Percentiles rank a stretch among this genome's conserved stretches.
Evolutionary conservation across 2,113 vertebrate species (phyloP).

Genomic region (Tinamus guttatus): DNA sequence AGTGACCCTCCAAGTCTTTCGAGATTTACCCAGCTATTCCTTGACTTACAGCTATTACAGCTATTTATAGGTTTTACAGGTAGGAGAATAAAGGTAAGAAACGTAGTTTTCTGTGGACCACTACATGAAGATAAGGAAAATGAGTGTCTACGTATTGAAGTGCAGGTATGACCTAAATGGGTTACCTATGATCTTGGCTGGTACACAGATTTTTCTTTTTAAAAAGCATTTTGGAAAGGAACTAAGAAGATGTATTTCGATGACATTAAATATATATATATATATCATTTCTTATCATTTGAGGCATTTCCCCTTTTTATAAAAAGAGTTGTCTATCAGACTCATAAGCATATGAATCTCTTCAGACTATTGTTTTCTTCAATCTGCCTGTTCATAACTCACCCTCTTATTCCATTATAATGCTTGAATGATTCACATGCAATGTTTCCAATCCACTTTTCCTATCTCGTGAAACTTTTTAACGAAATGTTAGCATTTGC

Average conservation of each 20-base stretch:
- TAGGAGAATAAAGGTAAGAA: background rate
- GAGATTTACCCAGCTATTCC: background rate
- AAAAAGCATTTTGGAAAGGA: background rate
- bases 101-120: background rate
- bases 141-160: background rate
- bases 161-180: background rate
- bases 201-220: background rate
- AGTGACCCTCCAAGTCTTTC: background rate
- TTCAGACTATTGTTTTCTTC: slow-evolving; percentile 62
- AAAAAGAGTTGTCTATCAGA: slow-evolving; percentile 35
- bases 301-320: background rate
- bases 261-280: background rate
- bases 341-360: slow-evolving; percentile 72
- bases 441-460: slow-evolving; percentile 77
- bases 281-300: background rate
- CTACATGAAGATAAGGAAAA: background rate
- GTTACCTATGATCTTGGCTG: background rate
- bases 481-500: slow-evolving; percentile 79
- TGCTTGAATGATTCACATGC: slow-evolving; percentile 74
- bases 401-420: slow-evolving; percentile 79
- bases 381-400: slow-evolving; percentile 63
- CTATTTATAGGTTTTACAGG: background rate
- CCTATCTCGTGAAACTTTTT: slow-evolving; percentile 78
- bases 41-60: background rate
- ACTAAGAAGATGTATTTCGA: background rate